Evolutionary conservation across 1,140 invertebrate genomes (phyloP), one percentile per base, ranked within the genome.

Genomic region (Eurosta solidaginis): DNA sequence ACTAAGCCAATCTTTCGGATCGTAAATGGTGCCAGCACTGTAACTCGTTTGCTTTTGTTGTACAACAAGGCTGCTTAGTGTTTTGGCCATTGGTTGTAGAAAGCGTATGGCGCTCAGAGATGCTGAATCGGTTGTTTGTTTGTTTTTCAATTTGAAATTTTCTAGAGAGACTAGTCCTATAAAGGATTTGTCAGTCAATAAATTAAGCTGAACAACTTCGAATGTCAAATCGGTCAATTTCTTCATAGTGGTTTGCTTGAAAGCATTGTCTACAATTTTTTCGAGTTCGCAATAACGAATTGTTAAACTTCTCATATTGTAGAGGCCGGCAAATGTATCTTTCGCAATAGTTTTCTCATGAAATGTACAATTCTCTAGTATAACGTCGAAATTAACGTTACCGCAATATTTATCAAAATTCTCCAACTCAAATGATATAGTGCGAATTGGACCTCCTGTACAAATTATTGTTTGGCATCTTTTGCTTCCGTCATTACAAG

Each of bases 281-380:
- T 20, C 12, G 2, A 79, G 40, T 25, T 17, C 17, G 7, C 74
- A 73, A 22, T 76, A 44, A 9, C n/a, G 29, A 47, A 79, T 73
- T 10, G 36, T 49, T 14, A 79, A 33, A 17, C 5, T 42, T 27
- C 42, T 73, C 17, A 77, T 6, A 2, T 33, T 29, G 42, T 40
- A 79, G 20, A 27, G 42, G 0, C 78, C 78, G 4, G 54, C 52
- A 4, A 79, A 50, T 4, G 63, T 68, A n/a, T 27, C 20, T 3
- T 22, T n/a, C 7, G 10, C 50, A 33, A 79, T 42, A 14, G 42
- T 50, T 20, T 27, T 25, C 10, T 29, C 20, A 2, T 73, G 36
- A n/a, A 78, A 63, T 22, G 14, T 33, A 22, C 78, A 76, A 78
- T 75, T 29, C 44, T 47, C 42, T 4, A 76, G 29, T 27, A 40